A percentile compares a stretch with the other conserved stretches of the same genome.
These are phyloP conservation scores for Yoshiicerus persimilis DNA, from an alignment of 1,140 invertebrate genomes.

Conservation along the genomic window DNA sequence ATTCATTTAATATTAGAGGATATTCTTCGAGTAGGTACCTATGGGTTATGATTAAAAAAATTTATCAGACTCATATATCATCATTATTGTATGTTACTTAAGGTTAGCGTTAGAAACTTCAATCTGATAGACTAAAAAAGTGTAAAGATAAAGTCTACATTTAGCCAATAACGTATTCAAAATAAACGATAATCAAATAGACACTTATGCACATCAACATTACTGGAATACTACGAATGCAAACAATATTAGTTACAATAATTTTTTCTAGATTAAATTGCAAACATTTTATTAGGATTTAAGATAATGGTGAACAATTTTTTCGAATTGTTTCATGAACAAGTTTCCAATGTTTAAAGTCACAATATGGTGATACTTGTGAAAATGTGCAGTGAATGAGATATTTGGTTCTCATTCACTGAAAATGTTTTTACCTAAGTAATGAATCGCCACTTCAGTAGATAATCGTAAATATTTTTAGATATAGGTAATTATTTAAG, in stretches of 20 bases:
- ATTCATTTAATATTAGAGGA: too few species aligned
- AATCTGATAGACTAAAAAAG: background rate
- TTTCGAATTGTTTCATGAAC: background rate
- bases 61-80: background rate
- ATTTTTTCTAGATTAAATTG: background rate
- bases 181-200: too few species aligned
- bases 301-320: background rate
- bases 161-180: too few species aligned
- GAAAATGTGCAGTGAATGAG: background rate
- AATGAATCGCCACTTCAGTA: background rate
- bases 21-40: background rate
- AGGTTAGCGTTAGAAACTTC: background rate
- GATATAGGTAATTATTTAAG: background rate
- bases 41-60: background rate
- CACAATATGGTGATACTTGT: background rate
- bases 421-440: background rate
- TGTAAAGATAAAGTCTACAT: too few species aligned
- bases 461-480: background rate
- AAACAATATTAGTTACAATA: background rate
- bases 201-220: too few species aligned
- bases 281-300: background rate
- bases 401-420: background rate
- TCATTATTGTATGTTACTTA: too few species aligned
- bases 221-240: too few species aligned
- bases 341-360: background rate